Percentiles rank a stretch among this genome's conserved stretches.
Conservation (phyloP, 2,113 vertebrate genomes). For the Eonycteris spelaea region DNA sequence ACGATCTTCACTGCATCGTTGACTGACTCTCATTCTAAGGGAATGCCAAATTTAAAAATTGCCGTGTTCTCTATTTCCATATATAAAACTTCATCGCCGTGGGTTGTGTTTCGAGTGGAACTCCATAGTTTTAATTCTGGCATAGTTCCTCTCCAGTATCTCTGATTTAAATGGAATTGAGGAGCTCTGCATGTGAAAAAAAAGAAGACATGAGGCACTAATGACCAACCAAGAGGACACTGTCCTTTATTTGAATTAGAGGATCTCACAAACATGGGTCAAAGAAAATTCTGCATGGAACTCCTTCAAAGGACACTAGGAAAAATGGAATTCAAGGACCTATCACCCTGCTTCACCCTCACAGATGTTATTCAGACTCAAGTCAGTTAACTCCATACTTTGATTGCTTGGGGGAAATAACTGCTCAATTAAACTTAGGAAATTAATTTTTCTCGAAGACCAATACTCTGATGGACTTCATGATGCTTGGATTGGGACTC, state of each 20-base stretch:
- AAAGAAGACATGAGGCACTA: not conserved
- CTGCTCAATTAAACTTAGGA: not conserved
- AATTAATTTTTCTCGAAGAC: not conserved
- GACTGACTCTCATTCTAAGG: not conserved
- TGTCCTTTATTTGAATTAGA: constrained; percentile 7
- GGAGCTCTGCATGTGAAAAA: not conserved
- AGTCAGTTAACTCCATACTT: not conserved
- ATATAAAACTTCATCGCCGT: not conserved
- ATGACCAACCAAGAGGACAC: not conserved
- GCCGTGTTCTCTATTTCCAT: not conserved
- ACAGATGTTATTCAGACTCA: not conserved
- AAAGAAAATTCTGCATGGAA: not conserved
- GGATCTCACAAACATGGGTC: not conserved
- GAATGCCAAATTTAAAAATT: not conserved
- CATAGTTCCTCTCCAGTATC: not conserved
- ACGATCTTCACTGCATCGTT: not conserved
- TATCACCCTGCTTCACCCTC: not conserved
- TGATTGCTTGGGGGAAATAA: not conserved
- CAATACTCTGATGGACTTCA: not conserved
- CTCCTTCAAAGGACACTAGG: not conserved
- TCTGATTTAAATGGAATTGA: not conserved
- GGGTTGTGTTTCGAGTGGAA: not conserved
- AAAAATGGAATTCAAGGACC: not conserved
- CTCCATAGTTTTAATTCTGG: not conserved
- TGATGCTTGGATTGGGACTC: not conserved